Base-by-base conservation (phyloP, 2,113 vertebrate species). In the Charadrius vociferus region DNA sequence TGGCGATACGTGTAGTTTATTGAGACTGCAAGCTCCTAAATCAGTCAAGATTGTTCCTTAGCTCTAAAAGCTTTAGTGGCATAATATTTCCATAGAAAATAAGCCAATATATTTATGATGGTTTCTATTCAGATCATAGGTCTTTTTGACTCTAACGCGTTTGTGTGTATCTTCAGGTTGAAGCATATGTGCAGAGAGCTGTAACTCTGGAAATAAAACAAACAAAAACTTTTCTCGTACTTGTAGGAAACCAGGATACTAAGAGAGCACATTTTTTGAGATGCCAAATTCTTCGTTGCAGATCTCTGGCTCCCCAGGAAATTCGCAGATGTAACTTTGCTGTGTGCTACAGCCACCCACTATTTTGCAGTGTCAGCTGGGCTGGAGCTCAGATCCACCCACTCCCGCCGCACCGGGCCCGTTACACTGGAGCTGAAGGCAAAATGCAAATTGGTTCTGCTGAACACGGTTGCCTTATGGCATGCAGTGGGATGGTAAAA, bases 291-390 rank as follows among this genome's bases (percentile, higher is more conserved):
- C 4, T 1, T 81, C 16, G 37, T 32, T 85, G 15, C 34, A 49
- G 84, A 66, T 73, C 86, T 75, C 75, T 80, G 88, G 70, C 94
- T 95, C 73, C 73, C 49, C 73, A 34, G 89, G 89, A 95, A 53
- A 82, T 62, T 81, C 2, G 0, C 86, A 94, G 94, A 87, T 95
- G 84, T 88, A 81, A 73, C 86, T 93, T 73, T 53, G 65, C 95
- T 89, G 91, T 95, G 11, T 81, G 94, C 86, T 95, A 50, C 81
- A 97, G 29, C 95, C 94, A 87, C 95, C 95, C 91, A 95, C 96
- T 30, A 7, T 26, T 94, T 22, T 95, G 87, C 87, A 79, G 93
- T 82, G 91, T 95, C 95, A 94, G 77, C 95, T 91, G 93, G 96
- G 95, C 88, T 89, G 94, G 86, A 79, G 94, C 93, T 96, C 73